phyloP scores from a whole-genome alignment of 2,888 invertebrate species.

The Metallyticus violacea region DNA sequence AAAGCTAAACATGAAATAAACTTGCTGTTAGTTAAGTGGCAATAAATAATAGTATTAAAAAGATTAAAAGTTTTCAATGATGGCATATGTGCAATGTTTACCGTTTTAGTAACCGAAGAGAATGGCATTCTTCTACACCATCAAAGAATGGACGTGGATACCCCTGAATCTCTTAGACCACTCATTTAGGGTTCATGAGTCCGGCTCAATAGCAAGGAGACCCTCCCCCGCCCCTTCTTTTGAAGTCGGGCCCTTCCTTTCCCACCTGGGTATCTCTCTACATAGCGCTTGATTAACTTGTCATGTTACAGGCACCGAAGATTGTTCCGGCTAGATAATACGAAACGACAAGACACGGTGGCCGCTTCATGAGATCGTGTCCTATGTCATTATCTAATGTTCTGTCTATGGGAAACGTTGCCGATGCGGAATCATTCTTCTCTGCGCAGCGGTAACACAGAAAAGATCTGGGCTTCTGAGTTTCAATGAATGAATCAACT shows the following conservation, averaged over 20 bases:
- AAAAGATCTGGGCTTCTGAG: background rate
- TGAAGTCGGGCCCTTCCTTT: background rate
- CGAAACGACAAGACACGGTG: conserved; percentile 14
- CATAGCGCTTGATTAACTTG: conserved; percentile 24
- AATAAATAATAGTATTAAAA: too few species aligned
- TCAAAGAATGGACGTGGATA: too few species aligned
- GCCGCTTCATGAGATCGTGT: background rate
- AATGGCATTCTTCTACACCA: too few species aligned
- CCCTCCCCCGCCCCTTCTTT: background rate
- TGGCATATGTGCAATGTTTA: too few species aligned
- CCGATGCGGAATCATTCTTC: background rate
- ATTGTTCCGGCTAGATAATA: conserved; percentile 14
- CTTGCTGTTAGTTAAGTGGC: too few species aligned
- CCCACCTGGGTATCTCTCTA: conserved; percentile 4
- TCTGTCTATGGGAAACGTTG: background rate
- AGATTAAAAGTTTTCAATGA: too few species aligned
- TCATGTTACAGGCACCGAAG: conserved; percentile 10
- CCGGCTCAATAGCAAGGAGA: background rate
- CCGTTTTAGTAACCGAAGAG: too few species aligned
- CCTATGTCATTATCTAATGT: background rate
- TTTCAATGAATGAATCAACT: background rate
- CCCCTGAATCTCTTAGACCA: conserved; percentile 1
- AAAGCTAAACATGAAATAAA: too few species aligned
- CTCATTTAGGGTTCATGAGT: background rate
- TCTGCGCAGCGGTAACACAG: background rate